Percentiles rank a stretch among this genome's conserved stretches.
phyloP scores from a whole-genome alignment of 2,113 vertebrate genomes.

The Chlamydotis undulata region DNA sequence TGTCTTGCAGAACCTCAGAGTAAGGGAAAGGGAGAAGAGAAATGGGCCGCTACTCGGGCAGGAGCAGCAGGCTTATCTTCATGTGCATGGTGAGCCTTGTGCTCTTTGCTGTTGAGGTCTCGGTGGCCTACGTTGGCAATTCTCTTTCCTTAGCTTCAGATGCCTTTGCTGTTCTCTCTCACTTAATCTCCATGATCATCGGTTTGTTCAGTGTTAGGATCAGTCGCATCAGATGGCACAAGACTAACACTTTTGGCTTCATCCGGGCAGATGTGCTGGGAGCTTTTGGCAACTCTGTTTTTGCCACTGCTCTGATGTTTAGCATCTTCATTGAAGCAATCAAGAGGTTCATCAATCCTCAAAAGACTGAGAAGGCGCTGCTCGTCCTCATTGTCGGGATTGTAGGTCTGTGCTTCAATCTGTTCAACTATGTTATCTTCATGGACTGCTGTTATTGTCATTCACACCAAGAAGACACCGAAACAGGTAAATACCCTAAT shows the following conservation, averaged over 20 bases:
- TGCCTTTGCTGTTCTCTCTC: slow-evolving; percentile 77
- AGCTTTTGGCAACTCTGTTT: slow-evolving; percentile 79
- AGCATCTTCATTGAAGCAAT: slow-evolving; percentile 76
- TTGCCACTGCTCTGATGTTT: slow-evolving; percentile 78
- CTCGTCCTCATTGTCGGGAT: slow-evolving; percentile 71
- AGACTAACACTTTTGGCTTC: slow-evolving; percentile 71
- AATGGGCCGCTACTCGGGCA: slow-evolving; percentile 76
- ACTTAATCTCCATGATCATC: slow-evolving; percentile 77
- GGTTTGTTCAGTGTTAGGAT: slow-evolving; percentile 54
- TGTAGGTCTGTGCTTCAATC: slow-evolving; percentile 72
- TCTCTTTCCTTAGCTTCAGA: slow-evolving; percentile 80
- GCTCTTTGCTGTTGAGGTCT: slow-evolving; percentile 71
- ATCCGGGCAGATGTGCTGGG: slow-evolving; percentile 77
- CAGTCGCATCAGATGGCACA: slow-evolving; percentile 65
- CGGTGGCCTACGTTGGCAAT: slow-evolving; percentile 67
- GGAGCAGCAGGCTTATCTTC: slow-evolving; percentile 70
- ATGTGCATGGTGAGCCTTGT: slow-evolving; percentile 61
- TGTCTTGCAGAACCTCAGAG: neutral
- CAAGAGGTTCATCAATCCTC: slow-evolving; percentile 72
- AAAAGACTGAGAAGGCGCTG: slow-evolving; percentile 68
- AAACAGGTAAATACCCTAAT: slow-evolving; percentile 68
- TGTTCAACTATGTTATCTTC: slow-evolving; percentile 77
- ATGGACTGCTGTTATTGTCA: slow-evolving; percentile 77
- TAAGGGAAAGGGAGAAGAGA: neutral
- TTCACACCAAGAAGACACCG: neutral